These are phyloP conservation scores for Diacarnus erythraeanus DNA, from an alignment of 37 sponge, comb jelly and placozoan genomes.

Conservation along the genomic window DNA sequence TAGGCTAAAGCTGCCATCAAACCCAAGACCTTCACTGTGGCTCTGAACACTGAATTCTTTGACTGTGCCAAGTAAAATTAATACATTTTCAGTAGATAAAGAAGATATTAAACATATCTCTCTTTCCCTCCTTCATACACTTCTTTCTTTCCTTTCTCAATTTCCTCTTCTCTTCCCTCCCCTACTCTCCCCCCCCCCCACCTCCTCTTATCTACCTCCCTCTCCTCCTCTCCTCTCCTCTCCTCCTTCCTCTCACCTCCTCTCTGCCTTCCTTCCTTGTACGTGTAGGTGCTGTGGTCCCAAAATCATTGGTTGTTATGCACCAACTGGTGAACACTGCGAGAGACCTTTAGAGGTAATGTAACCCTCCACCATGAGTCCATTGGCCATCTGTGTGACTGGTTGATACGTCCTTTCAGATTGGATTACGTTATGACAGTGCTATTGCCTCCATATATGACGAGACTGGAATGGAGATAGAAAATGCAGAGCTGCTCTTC, in stretches of 20 bases:
- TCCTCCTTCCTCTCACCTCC: not conserved
- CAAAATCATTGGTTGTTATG: conserved; percentile 87
- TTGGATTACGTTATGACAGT: conserved; percentile 76
- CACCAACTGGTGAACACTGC: conserved; percentile 87
- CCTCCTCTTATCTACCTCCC: not conserved
- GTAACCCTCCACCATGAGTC: not conserved
- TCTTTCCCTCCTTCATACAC: not conserved
- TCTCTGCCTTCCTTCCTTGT: not conserved
- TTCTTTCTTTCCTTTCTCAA: not conserved
- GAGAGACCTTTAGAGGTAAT: conserved; percentile 84
- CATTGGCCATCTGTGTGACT: not conserved
- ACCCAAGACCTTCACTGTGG: conserved; percentile 57
- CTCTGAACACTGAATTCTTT: conserved; percentile 64
- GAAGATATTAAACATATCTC: no score
- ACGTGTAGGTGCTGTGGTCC: conserved; percentile 82
- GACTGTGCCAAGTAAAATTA: conserved; percentile 66
- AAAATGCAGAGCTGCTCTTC: conserved; percentile 73
- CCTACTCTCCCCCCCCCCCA: not conserved
- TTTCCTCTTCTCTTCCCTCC: not conserved
- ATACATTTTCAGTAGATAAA: no score
- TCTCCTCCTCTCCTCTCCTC: not conserved
- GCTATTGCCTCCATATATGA: conserved; percentile 69
- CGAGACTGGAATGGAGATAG: conserved; percentile 66
- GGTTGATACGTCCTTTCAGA: conserved; percentile 25
- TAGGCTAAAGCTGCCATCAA: conserved; percentile 59